Evolutionary conservation across 30 jellyfish, hydroid and myxozoan genomes (phyloP), one percentile per base, ranked within the genome.

Genomic region (Hydractinia echinata): DNA sequence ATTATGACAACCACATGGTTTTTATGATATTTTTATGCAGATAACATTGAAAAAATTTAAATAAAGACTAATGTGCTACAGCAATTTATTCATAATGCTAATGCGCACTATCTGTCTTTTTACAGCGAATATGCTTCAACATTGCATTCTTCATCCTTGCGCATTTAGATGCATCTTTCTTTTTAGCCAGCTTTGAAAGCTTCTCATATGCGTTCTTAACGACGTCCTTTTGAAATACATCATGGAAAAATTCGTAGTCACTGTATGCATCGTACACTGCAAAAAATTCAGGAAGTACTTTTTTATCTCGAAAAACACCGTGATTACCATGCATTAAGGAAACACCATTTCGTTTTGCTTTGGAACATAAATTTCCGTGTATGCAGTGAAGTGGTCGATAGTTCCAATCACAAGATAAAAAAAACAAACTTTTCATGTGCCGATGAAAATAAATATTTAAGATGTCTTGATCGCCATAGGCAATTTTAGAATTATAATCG

Each of bases 381-480:
- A 86, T 69, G 74, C 98, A 92, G 74, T 86, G 96, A 73, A 86
- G 95, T 5, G 98, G 89, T 4, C 98, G 92, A 66, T 86, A 92
- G 58, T 92, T 92, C 98, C 98, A 92, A 5, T 80, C 89, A 62
- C 98, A 92, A 5, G 98, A 83, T 52, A 85, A 67, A 52, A 77
- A 67, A 76, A 68, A 92, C 66, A 92, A 54, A 30, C 58, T 77
- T 53, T 92, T 90, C 79, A 95, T 95, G 18, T 91, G 93, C 55
- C 68, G 66, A 78, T 82, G 94, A 83, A 91, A 86, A 87, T 81
- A 62, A 11, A 91, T 91, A 62, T 91, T 91, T 53, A 91, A 77
- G 44, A 91, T 66, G 66, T 85, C 95, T 79, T 91, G 97, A 79
- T 91, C 97, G 20, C 97, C 97, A 90, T 91, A 91, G 14, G 93